Percentiles rank a stretch among this genome's conserved stretches.
These are phyloP conservation scores for Micrasema minimum DNA, from an alignment of 1,140 invertebrate genomes.

Conservation along the genomic window DNA sequence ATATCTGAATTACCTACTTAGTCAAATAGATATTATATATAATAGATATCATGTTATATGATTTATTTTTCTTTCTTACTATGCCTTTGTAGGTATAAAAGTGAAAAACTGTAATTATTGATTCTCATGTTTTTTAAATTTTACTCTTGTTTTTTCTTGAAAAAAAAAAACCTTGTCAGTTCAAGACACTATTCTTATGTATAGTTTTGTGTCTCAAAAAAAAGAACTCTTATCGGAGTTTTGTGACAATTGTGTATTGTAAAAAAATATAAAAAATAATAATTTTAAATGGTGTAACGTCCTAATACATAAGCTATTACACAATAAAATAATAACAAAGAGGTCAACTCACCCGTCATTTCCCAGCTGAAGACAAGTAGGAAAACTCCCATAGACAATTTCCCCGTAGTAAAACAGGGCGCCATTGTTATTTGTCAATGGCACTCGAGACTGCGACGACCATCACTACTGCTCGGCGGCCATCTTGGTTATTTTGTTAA, in stretches of 20 bases:
- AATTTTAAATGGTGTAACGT: background rate
- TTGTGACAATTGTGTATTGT: background rate
- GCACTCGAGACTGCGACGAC: conserved; percentile 3
- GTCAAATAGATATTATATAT: no score
- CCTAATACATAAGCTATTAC: background rate
- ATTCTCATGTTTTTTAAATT: no score
- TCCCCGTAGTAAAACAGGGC: conserved; percentile 19
- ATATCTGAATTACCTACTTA: no score
- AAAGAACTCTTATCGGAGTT: background rate
- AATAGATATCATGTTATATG: no score
- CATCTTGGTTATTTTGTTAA: no score
- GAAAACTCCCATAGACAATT: conserved; percentile 31
- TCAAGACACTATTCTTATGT: background rate
- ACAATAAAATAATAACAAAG: conserved; percentile 2
- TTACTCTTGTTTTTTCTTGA: no score
- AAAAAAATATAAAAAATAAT: background rate
- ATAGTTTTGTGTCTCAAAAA: background rate
- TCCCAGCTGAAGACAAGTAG: conserved; percentile 38
- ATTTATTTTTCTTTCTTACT: no score
- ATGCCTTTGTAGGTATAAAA: no score
- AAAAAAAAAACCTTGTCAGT: background rate
- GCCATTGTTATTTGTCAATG: conserved; percentile 36
- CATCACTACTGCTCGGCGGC: conserved; percentile 24
- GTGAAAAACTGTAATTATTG: no score
- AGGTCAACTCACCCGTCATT: conserved; percentile 27